Conservation (phyloP, 2,797 vertebrate species). For the Micropoecilia bifurca region DNA sequence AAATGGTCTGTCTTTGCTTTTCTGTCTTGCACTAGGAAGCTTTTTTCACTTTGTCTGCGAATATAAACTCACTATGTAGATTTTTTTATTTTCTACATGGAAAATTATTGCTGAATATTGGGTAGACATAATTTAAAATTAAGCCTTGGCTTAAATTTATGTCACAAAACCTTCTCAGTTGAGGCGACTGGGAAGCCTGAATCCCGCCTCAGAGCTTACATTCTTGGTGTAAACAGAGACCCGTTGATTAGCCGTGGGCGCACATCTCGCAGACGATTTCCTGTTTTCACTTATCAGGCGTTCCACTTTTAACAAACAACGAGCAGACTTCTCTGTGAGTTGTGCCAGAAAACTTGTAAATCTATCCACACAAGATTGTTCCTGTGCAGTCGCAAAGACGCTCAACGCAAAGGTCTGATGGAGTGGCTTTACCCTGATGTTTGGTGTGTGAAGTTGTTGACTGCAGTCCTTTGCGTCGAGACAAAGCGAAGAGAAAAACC, state of each 20-base stretch:
- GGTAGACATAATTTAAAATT: too few species aligned
- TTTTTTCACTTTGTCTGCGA: not conserved
- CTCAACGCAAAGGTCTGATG: slow-evolving; percentile 3
- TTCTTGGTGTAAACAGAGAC: slow-evolving; percentile 7
- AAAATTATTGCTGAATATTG: not conserved
- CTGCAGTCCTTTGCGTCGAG: slow-evolving; percentile 31
- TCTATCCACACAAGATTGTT: not conserved
- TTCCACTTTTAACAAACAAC: not conserved
- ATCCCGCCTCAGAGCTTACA: not conserved
- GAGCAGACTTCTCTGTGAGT: not conserved
- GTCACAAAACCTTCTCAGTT: not conserved
- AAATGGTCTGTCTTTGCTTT: not conserved
- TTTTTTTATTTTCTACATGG: not conserved
- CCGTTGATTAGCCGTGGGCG: not conserved
- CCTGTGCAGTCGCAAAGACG: not conserved
- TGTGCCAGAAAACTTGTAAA: not conserved
- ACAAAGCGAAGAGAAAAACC: slow-evolving; percentile 23
- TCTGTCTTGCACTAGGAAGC: not conserved
- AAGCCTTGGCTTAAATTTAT: not conserved
- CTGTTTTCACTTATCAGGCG: not conserved
- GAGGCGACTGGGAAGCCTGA: not conserved
- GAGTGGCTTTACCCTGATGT: slow-evolving; percentile 5
- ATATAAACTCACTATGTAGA: not conserved
- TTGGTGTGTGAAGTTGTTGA: slow-evolving; percentile 20
- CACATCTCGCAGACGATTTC: not conserved